phyloP scores from a whole-genome alignment of 2,113 vertebrate genomes.

The Cheirogaleus medius region DNA sequence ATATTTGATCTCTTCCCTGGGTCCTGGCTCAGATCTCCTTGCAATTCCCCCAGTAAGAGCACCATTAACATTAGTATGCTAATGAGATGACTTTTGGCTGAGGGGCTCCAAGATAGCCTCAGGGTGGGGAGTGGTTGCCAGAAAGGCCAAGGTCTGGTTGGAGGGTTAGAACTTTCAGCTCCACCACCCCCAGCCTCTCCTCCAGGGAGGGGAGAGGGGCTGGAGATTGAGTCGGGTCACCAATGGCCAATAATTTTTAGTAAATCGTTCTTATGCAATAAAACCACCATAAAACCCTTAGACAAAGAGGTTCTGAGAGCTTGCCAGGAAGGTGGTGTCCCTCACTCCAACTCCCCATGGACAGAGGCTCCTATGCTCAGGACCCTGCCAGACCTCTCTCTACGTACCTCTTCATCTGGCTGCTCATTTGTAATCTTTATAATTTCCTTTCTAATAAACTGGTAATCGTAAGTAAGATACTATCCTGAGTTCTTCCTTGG shows the following conservation, averaged over 20 bases:
- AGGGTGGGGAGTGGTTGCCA: not conserved
- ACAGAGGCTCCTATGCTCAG: not conserved
- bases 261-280: not conserved
- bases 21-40: not conserved
- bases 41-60: not conserved
- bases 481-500: not conserved
- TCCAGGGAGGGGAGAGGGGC: not conserved
- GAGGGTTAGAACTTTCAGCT: not conserved
- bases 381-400: no score
- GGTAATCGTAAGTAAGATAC: not conserved
- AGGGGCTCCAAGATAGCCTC: not conserved
- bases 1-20: not conserved
- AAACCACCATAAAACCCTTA: not conserved
- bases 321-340: not conserved
- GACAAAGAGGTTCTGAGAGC: not conserved
- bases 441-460: not conserved
- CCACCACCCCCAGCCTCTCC: not conserved
- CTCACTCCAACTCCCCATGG: no score
- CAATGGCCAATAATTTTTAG: not conserved
- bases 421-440: no score
- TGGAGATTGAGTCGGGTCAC: not conserved
- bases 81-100: not conserved
- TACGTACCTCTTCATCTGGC: no score
- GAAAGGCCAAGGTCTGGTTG: not conserved
- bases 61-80: not conserved